These are phyloP conservation scores for Polietes domitor DNA, from an alignment of 2,888 invertebrate genomes.

Conservation along the genomic window DNA sequence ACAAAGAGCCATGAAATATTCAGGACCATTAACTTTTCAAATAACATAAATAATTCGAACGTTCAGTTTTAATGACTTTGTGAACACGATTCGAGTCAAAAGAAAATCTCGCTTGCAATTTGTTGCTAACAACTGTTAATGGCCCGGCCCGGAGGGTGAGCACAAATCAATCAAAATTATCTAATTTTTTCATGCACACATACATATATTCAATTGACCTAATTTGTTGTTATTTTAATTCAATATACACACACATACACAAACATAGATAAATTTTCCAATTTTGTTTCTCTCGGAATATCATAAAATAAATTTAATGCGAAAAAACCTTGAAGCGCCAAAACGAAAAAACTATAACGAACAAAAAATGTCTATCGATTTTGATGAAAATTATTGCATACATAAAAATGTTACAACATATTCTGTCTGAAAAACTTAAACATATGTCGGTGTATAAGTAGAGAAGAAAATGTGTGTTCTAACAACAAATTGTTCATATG, in stretches of 20 bases:
- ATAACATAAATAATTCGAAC: slow-evolving; percentile 6
- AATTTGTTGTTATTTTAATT: slow-evolving; percentile 36
- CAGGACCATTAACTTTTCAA: slow-evolving; percentile 18
- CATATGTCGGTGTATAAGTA: neutral
- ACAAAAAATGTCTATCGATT: slow-evolving; percentile 52
- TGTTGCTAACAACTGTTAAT: neutral
- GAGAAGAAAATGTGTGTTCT: slow-evolving; percentile 30
- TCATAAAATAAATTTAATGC: slow-evolving; percentile 1
- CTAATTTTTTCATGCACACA: too few species aligned
- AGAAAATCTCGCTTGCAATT: neutral
- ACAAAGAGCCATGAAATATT: slow-evolving; percentile 1
- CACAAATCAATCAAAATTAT: slow-evolving; percentile 49
- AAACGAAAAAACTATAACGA: neutral
- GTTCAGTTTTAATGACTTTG: neutral
- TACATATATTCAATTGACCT: slow-evolving; percentile 52
- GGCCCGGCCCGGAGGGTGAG: neutral
- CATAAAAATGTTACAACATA: slow-evolving; percentile 53
- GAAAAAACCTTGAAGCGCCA: slow-evolving; percentile 46
- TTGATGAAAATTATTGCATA: slow-evolving; percentile 59
- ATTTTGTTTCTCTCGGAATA: neutral
- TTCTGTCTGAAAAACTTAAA: slow-evolving; percentile 23
- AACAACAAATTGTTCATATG: slow-evolving; percentile 45
- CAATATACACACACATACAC: too few species aligned
- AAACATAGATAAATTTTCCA: neutral
- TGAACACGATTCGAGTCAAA: neutral